A percentile compares a stretch with the other conserved stretches of the same genome.
These are phyloP conservation scores for Watersipora subatra DNA, from an alignment of 1,140 invertebrate species.

Conservation along the genomic window DNA sequence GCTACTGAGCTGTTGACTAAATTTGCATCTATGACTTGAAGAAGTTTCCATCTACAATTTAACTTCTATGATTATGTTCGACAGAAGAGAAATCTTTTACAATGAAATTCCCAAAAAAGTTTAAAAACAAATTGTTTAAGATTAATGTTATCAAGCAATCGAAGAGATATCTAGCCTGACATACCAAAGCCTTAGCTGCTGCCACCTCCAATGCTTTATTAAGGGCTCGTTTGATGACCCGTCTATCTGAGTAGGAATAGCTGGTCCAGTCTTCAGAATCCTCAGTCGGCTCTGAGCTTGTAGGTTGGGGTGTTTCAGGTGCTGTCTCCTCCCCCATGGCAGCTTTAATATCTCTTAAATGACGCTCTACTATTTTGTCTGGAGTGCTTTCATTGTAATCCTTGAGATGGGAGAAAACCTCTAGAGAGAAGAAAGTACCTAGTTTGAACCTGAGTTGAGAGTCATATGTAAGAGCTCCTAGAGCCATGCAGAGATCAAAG, in stretches of 20 bases:
- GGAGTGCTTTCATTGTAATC: conserved; percentile 37
- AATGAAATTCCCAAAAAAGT: too few species aligned
- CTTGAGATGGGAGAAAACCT: conserved; percentile 48
- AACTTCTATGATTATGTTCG: too few species aligned
- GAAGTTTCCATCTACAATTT: too few species aligned
- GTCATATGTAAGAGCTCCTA: too few species aligned
- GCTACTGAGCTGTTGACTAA: too few species aligned
- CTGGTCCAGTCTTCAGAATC: background rate
- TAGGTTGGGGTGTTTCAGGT: background rate
- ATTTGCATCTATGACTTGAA: too few species aligned
- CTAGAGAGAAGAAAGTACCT: conserved; percentile 59
- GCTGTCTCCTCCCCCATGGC: background rate
- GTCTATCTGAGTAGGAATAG: background rate
- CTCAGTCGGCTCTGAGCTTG: background rate
- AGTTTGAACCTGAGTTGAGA: too few species aligned
- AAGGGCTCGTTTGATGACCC: conserved; percentile 4
- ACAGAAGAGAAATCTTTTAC: too few species aligned
- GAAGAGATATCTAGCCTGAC: too few species aligned
- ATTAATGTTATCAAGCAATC: too few species aligned
- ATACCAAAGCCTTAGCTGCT: conserved; percentile 4
- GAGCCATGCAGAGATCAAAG: too few species aligned
- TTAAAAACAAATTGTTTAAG: too few species aligned
- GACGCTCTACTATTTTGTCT: background rate
- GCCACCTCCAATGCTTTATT: conserved; percentile 4
- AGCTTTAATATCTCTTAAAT: background rate